These are phyloP conservation scores for Phorcus lineatus DNA, from an alignment of 2,888 invertebrate genomes.

Conservation along the genomic window DNA sequence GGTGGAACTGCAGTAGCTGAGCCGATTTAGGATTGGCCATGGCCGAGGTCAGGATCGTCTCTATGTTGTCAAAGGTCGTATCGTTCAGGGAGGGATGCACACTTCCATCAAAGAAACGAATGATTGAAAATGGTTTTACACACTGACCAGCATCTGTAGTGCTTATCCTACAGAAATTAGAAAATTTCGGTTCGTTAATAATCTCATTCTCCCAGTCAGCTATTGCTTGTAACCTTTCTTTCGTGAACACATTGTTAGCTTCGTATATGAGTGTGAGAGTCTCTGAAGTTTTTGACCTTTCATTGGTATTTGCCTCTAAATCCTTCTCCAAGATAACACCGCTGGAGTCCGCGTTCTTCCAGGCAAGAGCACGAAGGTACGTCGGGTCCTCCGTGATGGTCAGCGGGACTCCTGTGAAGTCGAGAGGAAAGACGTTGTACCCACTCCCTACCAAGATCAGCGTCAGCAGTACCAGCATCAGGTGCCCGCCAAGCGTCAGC, in stretches of 20 bases:
- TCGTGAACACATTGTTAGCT: conserved; percentile 51
- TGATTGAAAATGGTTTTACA: conserved; percentile 30
- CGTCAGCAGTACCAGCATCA: conserved; percentile 31
- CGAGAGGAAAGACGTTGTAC: conserved; percentile 46
- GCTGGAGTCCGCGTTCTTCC: conserved; percentile 34
- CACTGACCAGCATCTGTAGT: not conserved
- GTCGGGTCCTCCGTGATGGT: conserved; percentile 43
- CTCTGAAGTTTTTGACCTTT: conserved; percentile 20
- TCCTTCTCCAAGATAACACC: not conserved
- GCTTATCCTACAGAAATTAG: conserved; percentile 24
- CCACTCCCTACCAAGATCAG: conserved; percentile 37
- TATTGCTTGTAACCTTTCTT: conserved; percentile 45
- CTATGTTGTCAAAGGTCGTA: conserved; percentile 39
- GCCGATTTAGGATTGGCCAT: not conserved
- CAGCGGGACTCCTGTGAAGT: conserved; percentile 43
- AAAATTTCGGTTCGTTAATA: conserved; percentile 6
- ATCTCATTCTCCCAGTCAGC: conserved; percentile 37
- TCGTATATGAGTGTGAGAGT: conserved; percentile 37
- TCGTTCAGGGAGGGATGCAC: conserved; percentile 34
- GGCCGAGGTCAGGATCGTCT: conserved; percentile 32
- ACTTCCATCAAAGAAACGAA: conserved; percentile 48
- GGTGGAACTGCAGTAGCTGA: conserved; percentile 30
- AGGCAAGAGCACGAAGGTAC: conserved; percentile 47
- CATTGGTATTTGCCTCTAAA: not conserved
- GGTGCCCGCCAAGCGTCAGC: conserved; percentile 24